Percentiles rank a stretch among this genome's conserved stretches.
Conservation (phyloP, 2,888 invertebrate genomes). For the Macaria liturata region DNA sequence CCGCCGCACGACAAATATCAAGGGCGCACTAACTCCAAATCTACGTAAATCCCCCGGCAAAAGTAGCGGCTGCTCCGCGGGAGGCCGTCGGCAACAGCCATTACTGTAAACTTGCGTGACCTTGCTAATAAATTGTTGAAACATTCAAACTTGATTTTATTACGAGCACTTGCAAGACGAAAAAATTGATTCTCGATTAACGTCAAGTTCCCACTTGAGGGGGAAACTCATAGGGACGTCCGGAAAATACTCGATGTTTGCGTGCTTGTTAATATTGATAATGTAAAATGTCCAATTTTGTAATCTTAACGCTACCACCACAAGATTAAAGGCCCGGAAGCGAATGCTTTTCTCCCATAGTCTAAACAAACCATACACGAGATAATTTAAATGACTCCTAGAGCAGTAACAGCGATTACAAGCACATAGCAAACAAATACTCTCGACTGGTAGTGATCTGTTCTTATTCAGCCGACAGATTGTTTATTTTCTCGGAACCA, state of each 20-base stretch:
- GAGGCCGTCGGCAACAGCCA: conserved; percentile 6
- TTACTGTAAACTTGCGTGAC: conserved; percentile 6
- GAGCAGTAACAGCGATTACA: conserved; percentile 4
- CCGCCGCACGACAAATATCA: conserved; percentile 23
- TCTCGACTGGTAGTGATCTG: conserved; percentile 2
- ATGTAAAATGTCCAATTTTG: too few relatives aligned
- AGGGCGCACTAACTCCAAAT: conserved; percentile 15
- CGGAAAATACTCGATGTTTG: background rate
- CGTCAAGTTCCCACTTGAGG: too few relatives aligned
- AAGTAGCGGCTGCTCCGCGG: conserved; percentile 1
- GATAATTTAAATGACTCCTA: conserved; percentile 3
- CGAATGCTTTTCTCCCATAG: background rate
- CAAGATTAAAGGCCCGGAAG: background rate
- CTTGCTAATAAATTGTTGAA: conserved; percentile 13
- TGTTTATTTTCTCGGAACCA: conserved; percentile 18
- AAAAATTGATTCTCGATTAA: too few relatives aligned
- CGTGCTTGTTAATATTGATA: too few relatives aligned
- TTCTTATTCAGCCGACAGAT: conserved; percentile 10
- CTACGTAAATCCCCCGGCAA: background rate
- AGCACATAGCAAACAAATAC: conserved; percentile 10
- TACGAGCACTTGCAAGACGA: background rate
- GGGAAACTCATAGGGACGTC: too few relatives aligned
- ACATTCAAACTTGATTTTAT: conserved; percentile 6
- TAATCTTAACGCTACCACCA: background rate
- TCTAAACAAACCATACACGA: conserved; percentile 1